Base-by-base conservation (phyloP, 2,888 invertebrate genomes). In the Drosophila algonquin region DNA sequence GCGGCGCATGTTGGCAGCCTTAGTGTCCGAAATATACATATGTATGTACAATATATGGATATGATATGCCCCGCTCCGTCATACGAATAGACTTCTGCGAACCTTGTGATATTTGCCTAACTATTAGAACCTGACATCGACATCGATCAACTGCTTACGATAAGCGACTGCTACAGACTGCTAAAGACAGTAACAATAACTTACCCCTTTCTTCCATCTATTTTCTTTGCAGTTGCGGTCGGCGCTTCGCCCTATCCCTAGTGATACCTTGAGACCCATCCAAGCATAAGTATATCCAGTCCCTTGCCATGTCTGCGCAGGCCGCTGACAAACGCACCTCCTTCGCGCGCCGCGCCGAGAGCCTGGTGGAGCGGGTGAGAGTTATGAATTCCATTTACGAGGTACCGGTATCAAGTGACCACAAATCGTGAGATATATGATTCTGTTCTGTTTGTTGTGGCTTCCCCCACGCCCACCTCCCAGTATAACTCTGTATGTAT, bases 331-430 rank as follows among this genome's bases (percentile, higher is more conserved):
- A 91, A 82, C 90, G 92, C 64, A 88, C 90, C 69, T 91, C 91
- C 9, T 92, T 92, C 80, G 92, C 92, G 44, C 87, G 92, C 52
- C 90, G 92, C 64, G 92, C 92, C 54, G 92, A 92, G 68, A 92
- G 92, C 79, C 87, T 92, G 71, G 82, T 92, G 84, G 92, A 92
- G 92, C 90, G 92, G 92, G 92, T 92, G 92, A 92, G 92, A 92
- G 89, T 91, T 80, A 85, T 92, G 90, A 92, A 92, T 82, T 91
- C 91, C 81, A 92, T 92, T 69, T 91, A 90, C 82, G 92, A 92
- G 92, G 92, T 82, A 81, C 56, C 75, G 86, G 81, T 91, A 92
- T 92, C 85, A 89, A 91, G 89, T 91, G 92, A 91, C 91, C 91
- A 91, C 76, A 78, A 86, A 90, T 81, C 82, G 89, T 90, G 88